A percentile compares a stretch with the other conserved stretches of the same genome.
These are phyloP conservation scores for Trichomycterus rosablanca DNA, from an alignment of 2,113 vertebrate species.

Conservation along the genomic window DNA sequence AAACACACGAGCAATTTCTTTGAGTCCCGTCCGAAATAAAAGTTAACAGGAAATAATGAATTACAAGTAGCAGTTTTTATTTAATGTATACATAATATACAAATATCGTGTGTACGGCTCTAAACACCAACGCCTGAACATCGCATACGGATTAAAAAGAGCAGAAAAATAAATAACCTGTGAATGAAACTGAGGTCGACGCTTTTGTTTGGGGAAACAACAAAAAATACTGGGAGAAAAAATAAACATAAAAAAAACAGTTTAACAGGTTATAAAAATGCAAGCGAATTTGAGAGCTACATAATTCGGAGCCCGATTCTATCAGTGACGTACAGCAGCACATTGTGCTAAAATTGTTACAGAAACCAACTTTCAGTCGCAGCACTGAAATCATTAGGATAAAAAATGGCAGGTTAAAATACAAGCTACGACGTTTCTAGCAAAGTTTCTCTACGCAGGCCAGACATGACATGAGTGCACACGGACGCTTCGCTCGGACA, in stretches of 20 bases:
- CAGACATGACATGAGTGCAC: conserved; percentile 16
- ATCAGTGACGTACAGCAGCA: conserved; percentile 65
- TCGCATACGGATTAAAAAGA: conserved; percentile 80
- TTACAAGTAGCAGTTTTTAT: conserved; percentile 75
- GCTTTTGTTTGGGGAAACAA: too few species aligned
- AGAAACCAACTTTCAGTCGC: conserved; percentile 75
- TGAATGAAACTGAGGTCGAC: conserved; percentile 86
- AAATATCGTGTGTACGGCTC: conserved; percentile 72
- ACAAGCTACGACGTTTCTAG: conserved; percentile 72
- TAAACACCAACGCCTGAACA: conserved; percentile 21
- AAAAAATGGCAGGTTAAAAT: conserved; percentile 83
- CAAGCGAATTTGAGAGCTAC: conserved; percentile 72
- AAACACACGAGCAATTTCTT: conserved; percentile 23
- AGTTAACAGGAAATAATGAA: conserved; percentile 62
- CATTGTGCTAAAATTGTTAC: conserved; percentile 58
- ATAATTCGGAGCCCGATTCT: conserved; percentile 73
- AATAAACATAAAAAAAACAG: conserved; percentile 51
- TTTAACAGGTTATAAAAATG: conserved; percentile 65
- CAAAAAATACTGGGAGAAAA: conserved; percentile 67
- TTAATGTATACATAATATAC: conserved; percentile 90
- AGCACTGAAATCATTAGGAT: conserved; percentile 87
- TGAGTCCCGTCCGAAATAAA: conserved; percentile 59
- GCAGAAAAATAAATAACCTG: conserved; percentile 80
- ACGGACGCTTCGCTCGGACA: conserved; percentile 34
- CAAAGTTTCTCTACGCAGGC: conserved; percentile 57